These are phyloP conservation scores for Heterochromis multidens DNA, from an alignment of 2,113 vertebrate species.

Conservation along the genomic window DNA sequence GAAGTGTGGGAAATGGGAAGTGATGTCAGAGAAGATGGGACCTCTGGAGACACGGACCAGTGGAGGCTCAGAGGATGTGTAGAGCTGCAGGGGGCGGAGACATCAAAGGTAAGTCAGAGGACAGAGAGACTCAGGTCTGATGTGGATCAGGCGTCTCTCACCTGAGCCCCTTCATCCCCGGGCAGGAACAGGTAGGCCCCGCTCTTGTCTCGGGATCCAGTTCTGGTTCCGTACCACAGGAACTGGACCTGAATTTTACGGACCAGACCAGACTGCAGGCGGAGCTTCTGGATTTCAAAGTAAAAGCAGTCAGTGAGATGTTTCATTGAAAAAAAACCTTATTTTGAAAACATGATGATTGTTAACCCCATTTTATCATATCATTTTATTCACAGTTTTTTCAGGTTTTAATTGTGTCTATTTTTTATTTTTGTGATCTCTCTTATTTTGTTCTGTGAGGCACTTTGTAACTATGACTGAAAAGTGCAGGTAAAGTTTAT, in stretches of 20 bases:
- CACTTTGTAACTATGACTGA: too few relatives aligned
- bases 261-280: slow-evolving; percentile 58
- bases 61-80: slow-evolving; percentile 73
- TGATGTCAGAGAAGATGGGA: slow-evolving; percentile 86
- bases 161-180: slow-evolving; percentile 82
- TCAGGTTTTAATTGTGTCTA: too few relatives aligned
- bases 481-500: too few relatives aligned
- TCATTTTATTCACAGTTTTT: neutral
- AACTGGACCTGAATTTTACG: slow-evolving; percentile 82
- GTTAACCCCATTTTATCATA: neutral
- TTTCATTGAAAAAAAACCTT: neutral
- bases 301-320: neutral
- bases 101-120: neutral
- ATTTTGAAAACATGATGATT: neutral
- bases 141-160: slow-evolving; percentile 38
- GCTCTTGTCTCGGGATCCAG: slow-evolving; percentile 82
- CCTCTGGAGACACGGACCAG: slow-evolving; percentile 82
- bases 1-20: slow-evolving; percentile 81
- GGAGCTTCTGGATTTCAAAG: slow-evolving; percentile 42
- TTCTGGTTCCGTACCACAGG: slow-evolving; percentile 87
- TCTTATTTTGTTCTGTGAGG: neutral
- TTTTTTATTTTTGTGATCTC: too few relatives aligned
- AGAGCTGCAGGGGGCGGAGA: slow-evolving; percentile 72
- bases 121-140: neutral
- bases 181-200: slow-evolving; percentile 93